Base-by-base conservation (phyloP, 92 coral and sea anemone genomes). In the Zoanthus solanderi region DNA sequence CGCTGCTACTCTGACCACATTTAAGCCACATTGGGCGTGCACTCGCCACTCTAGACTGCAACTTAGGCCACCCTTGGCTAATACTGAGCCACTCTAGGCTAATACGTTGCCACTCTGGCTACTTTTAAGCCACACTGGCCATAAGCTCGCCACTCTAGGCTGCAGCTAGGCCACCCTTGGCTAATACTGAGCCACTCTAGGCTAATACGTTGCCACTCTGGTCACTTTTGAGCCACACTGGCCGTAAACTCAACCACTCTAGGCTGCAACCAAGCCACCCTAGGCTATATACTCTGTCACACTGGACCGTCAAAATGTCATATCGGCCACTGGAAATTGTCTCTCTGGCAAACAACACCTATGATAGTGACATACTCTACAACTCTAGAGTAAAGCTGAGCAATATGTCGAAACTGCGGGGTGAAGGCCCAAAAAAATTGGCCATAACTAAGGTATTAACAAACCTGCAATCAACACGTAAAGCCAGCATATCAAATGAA, bases 401-500 rank as follows among this genome's bases (percentile, higher is more conserved):
- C 18, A 14, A 58, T 58, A 58, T 14, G 18, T 58, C 66, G 66
- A 58, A 14, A 14, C 66, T 58, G 66, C 18, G n/a, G 66, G 73
- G 42, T 68, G 32, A 23, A 68, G 17, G 10, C 34, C 72, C 34
- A 23, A 66, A 66, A 66, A 66, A 66, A 17, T 7, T 7, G 66
- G 66, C 11, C 11, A 58, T 42, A 68, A 68, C 8, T 65, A 16
- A 65, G 28, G 71, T 29, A 71, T 9, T 29, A 71, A 71, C 37
- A 30, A 71, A 71, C 75, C 75, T 71, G 75, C 75, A 71, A 72
- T 72, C 50, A 72, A 72, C 45, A 42, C 53, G 76, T 72, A 72
- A 72, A 72, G 76, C 52, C 76, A 72, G 45, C 76, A 72, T 72
- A 72, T 72, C 76, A 72, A 72, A 72, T 72, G 76, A 72, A 42